These are phyloP conservation scores for Merluccius polli DNA, from an alignment of 2,797 vertebrate species.

Conservation along the genomic window DNA sequence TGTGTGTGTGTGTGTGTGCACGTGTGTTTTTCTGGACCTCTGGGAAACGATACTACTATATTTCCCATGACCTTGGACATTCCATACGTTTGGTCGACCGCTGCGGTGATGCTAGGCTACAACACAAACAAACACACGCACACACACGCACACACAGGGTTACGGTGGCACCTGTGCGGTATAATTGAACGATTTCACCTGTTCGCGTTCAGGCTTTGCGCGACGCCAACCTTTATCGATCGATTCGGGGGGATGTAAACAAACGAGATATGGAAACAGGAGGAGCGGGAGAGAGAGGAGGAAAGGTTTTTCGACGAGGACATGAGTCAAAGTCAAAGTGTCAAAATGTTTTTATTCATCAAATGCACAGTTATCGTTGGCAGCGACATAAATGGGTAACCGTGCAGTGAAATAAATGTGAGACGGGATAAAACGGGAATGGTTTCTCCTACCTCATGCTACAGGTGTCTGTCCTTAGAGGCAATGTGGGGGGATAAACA, in stretches of 20 bases:
- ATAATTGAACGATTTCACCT: background rate
- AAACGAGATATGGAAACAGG: background rate
- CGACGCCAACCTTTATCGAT: background rate
- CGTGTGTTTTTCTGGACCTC: slow-evolving; percentile 39
- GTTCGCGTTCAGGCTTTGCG: background rate
- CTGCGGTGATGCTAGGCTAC: background rate
- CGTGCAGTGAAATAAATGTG: background rate
- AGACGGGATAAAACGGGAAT: background rate
- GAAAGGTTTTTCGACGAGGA: no score
- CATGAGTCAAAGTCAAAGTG: no score
- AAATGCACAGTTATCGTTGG: no score
- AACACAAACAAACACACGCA: background rate
- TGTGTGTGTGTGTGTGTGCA: slow-evolving; percentile 37
- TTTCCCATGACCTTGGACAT: slow-evolving; percentile 44
- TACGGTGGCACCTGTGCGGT: background rate
- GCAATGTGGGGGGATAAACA: background rate
- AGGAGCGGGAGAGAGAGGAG: no score
- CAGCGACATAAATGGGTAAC: no score
- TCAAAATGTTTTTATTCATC: no score
- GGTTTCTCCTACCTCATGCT: background rate
- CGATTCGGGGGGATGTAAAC: background rate
- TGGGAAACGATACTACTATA: slow-evolving; percentile 41
- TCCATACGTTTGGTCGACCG: slow-evolving; percentile 12
- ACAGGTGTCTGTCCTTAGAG: background rate
- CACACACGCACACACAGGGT: background rate